Base-by-base conservation (phyloP, 2,888 invertebrate genomes). In the Copidosoma aretas region DNA sequence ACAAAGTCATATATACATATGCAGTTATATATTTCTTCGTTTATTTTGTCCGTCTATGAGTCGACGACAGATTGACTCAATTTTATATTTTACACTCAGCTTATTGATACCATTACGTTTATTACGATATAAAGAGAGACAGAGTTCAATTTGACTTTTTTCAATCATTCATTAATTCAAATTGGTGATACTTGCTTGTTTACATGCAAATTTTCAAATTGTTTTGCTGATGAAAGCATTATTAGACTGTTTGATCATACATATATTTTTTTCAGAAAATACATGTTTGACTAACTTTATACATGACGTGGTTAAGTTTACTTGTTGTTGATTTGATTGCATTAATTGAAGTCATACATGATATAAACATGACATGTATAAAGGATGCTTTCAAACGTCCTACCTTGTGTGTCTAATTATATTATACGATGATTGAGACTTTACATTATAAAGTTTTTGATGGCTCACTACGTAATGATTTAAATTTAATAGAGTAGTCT, bases 321-420 rank as follows among this genome's bases (percentile, higher is more conserved):
- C 12, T 5, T 3, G 8, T 52, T n/a, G 19, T 19, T 14, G 41
- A 41, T 46, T 46, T 46, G 8, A 32, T 32, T 32, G 32, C 8
- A 5, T 32, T 8, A 32, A 46, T 12, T 46, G 43, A 46, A 32
- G 12, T 3, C 17, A 17, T 3, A 14, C 15, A 46, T 46, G 14
- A 41, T 17, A 10, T 51, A 0, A 22, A 43, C 41, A 19, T 63
- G 66, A 66, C 58, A 57, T 25, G 60, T 66, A 49, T 56, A 71
- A 63, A 68, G 62, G 63, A 52, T 68, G 71, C 65, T 54, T n/a
- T 52, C 25, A 25, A 66, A 39, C 14, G 43, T 63, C 56, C 57
- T 71, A 66, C 63, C 65, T 71, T 65, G 68, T 66, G 66, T 57
- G 68, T 68, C 56, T 3, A 21, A 21, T 58, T 58, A 10, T 41